Percentiles rank a stretch among this genome's conserved stretches.
Conservation (phyloP, 2,797 vertebrate genomes). For the Kryptopterus vitreolus region DNA sequence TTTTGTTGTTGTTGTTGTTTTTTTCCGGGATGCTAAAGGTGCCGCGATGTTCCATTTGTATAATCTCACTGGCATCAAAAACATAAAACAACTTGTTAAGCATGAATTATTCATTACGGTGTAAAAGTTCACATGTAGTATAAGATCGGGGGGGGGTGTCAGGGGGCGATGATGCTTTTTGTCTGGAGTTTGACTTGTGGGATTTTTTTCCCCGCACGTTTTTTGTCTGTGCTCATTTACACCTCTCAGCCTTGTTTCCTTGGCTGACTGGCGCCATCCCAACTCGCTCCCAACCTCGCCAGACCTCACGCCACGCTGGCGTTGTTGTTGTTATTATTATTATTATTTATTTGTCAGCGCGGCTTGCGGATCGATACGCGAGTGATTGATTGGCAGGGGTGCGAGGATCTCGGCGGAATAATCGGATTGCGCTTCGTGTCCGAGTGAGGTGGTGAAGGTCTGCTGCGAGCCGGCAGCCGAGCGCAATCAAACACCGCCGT, state of each 20-base stretch:
- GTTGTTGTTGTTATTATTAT: background rate
- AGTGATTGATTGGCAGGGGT: constrained; percentile 30
- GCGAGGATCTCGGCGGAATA: constrained; percentile 27
- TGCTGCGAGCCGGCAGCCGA: constrained; percentile 28
- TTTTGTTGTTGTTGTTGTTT: no score
- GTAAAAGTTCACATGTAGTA: background rate
- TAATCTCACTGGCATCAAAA: background rate
- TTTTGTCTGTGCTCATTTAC: background rate
- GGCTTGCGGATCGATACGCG: constrained; percentile 33
- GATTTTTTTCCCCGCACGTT: background rate
- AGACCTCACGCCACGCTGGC: constrained; percentile 32
- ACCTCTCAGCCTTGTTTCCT: background rate
- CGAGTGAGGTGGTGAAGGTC: background rate
- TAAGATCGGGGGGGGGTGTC: background rate
- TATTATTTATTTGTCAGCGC: background rate
- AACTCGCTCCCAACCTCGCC: background rate
- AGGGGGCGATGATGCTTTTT: no score
- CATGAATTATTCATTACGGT: background rate
- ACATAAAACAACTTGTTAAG: background rate
- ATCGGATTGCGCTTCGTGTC: constrained; percentile 34
- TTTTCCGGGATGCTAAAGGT: background rate
- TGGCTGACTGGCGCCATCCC: background rate
- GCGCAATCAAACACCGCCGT: constrained; percentile 11
- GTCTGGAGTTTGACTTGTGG: background rate
- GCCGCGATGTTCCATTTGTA: background rate